These are phyloP conservation scores for Drosophila prostipennis DNA, from an alignment of 2,888 invertebrate species.

Conservation along the genomic window DNA sequence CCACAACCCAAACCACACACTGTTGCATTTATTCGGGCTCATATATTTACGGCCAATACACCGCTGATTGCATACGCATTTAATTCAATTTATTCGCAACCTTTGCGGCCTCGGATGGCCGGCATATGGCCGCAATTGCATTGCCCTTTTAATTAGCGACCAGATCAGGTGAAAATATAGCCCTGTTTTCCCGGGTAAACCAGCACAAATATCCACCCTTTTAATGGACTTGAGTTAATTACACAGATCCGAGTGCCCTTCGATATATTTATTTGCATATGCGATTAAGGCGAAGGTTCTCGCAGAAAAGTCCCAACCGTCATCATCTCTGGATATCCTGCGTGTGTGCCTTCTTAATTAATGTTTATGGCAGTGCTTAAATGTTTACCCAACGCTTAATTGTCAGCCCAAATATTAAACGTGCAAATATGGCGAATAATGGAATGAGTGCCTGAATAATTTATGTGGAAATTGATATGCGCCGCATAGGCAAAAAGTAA, in stretches of 20 bases:
- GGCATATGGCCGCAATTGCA: conserved; percentile 46
- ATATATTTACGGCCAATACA: conserved; percentile 33
- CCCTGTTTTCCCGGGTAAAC: background rate
- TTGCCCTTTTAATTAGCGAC: conserved; percentile 38
- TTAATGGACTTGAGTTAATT: conserved; percentile 49
- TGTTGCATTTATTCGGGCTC: conserved; percentile 16
- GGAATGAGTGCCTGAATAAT: conserved; percentile 45
- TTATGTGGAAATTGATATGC: conserved; percentile 47
- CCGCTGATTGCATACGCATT: conserved; percentile 61
- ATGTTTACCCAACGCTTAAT: conserved; percentile 46
- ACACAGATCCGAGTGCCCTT: conserved; percentile 10
- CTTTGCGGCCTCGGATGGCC: conserved; percentile 18
- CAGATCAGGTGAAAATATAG: conserved; percentile 25
- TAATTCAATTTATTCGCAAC: conserved; percentile 63
- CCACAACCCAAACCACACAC: conserved; percentile 8
- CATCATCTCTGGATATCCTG: conserved; percentile 11
- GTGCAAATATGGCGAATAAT: conserved; percentile 25
- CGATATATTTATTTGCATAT: conserved; percentile 36
- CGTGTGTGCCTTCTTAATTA: conserved; percentile 49
- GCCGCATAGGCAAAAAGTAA: conserved; percentile 33
- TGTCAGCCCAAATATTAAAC: conserved; percentile 53
- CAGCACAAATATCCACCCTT: conserved; percentile 13
- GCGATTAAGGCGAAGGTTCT: conserved; percentile 27
- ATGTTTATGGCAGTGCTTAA: conserved; percentile 46
- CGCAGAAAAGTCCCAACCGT: conserved; percentile 12